These are phyloP conservation scores for Gobiocypris rarus DNA, from an alignment of 2,113 vertebrate genomes.

Conservation along the genomic window DNA sequence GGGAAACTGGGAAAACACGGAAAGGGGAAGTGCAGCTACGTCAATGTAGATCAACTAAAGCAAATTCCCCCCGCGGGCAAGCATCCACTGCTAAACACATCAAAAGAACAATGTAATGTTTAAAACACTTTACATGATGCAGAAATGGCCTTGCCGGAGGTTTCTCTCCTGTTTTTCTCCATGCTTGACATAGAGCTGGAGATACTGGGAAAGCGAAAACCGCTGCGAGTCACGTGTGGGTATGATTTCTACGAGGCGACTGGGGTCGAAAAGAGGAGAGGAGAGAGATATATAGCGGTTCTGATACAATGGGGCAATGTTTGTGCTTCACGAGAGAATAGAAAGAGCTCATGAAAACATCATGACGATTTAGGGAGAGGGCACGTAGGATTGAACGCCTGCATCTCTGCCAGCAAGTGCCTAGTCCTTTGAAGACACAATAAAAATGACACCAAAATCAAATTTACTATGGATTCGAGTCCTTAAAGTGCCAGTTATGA, in stretches of 20 bases:
- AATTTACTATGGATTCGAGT: not conserved
- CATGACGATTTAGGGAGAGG: slow-evolving; percentile 6
- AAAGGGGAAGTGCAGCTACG: slow-evolving; percentile 54
- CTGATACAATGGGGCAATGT: slow-evolving; percentile 42
- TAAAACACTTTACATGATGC: slow-evolving; percentile 20
- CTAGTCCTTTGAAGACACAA: slow-evolving; percentile 6
- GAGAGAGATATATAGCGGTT: not conserved
- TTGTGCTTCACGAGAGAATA: slow-evolving; percentile 37
- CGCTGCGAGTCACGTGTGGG: slow-evolving; percentile 54
- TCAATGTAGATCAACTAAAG: slow-evolving; percentile 58
- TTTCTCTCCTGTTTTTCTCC: slow-evolving; percentile 43
- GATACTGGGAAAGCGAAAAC: slow-evolving; percentile 27
- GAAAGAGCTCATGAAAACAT: slow-evolving; percentile 30
- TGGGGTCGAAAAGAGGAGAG: not conserved
- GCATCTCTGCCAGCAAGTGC: slow-evolving; percentile 27
- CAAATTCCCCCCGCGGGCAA: slow-evolving; percentile 8
- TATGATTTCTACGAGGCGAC: slow-evolving; percentile 11
- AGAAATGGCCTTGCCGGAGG: slow-evolving; percentile 35
- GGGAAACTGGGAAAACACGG: slow-evolving; percentile 4
- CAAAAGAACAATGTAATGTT: slow-evolving; percentile 26
- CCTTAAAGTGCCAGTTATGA: slow-evolving; percentile 16
- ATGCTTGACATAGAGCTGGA: slow-evolving; percentile 34
- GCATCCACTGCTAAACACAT: slow-evolving; percentile 17
- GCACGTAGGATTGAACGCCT: slow-evolving; percentile 27
- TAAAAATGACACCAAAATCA: slow-evolving; percentile 42